These are phyloP conservation scores for Hozukius guyotensis DNA, from an alignment of 2,797 vertebrate genomes.

Conservation along the genomic window DNA sequence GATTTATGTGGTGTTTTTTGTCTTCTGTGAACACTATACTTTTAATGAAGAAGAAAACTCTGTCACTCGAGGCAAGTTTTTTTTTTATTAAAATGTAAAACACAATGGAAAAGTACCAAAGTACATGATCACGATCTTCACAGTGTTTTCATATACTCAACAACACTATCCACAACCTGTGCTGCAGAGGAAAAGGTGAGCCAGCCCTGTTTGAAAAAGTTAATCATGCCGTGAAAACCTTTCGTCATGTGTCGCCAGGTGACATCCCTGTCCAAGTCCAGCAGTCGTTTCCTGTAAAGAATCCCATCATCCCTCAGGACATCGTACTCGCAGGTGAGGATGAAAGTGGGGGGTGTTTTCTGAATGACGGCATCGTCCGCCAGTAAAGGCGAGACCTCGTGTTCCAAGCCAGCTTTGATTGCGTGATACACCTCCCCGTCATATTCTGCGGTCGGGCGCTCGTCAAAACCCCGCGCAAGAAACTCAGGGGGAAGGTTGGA, in stretches of 20 bases:
- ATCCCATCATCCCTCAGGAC: slow-evolving; percentile 87
- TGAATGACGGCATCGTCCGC: slow-evolving; percentile 81
- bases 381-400: slow-evolving; percentile 80
- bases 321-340: slow-evolving; percentile 89
- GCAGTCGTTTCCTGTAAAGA: slow-evolving; percentile 86
- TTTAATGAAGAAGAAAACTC: slow-evolving; percentile 40
- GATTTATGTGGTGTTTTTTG: slow-evolving; percentile 4
- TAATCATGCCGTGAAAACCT: slow-evolving; percentile 85
- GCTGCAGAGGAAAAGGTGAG: slow-evolving; percentile 73
- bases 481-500: slow-evolving; percentile 84
- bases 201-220: slow-evolving; percentile 47
- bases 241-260: slow-evolving; percentile 86
- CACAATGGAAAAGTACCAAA: neutral
- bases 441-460: slow-evolving; percentile 17
- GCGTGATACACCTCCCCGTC: slow-evolving; percentile 68
- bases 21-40: slow-evolving; percentile 16
- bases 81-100: slow-evolving; percentile 53
- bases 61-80: slow-evolving; percentile 17
- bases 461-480: slow-evolving; percentile 68
- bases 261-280: slow-evolving; percentile 82
- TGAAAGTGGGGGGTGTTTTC: slow-evolving; percentile 80
- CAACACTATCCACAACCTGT: slow-evolving; percentile 66
- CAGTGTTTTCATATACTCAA: slow-evolving; percentile 79
- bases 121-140: slow-evolving; percentile 39
- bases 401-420: slow-evolving; percentile 46